These are phyloP conservation scores for Sebastiscus albofasciatus DNA, from an alignment of 2,797 vertebrate species.

Conservation along the genomic window DNA sequence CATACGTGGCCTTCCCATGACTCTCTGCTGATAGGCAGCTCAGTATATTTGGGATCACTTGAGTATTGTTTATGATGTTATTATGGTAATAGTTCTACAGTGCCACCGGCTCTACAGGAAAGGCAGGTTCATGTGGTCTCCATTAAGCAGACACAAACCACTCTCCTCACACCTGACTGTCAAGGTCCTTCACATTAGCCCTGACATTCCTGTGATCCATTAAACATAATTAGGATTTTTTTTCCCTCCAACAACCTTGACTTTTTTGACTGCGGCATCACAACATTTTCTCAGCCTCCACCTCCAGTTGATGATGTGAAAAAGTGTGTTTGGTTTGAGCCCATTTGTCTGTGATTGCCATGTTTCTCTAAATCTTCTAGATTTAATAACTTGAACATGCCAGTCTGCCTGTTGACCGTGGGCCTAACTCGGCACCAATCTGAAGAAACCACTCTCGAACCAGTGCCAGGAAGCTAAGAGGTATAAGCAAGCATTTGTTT, in stretches of 20 bases:
- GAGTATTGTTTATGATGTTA: constrained; percentile 50
- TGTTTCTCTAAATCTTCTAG: constrained; percentile 28
- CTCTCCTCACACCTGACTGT: constrained; percentile 60
- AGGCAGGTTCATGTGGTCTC: constrained; percentile 55
- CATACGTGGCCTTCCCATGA: constrained; percentile 35
- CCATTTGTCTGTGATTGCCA: constrained; percentile 18
- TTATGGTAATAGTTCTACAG: constrained; percentile 50
- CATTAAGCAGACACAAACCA: constrained; percentile 66
- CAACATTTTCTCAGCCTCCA: constrained; percentile 14
- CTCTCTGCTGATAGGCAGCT: constrained; percentile 27
- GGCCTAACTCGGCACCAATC: constrained; percentile 50
- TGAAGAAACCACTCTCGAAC: constrained; percentile 50
- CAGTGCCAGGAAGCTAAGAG: constrained; percentile 76
- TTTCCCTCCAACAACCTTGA: constrained; percentile 39
- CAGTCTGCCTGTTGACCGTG: constrained; percentile 54
- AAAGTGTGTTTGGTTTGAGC: neutral
- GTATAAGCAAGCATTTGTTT: constrained; percentile 82
- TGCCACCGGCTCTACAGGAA: constrained; percentile 2
- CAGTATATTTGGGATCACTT: constrained; percentile 51
- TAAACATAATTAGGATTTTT: constrained; percentile 55
- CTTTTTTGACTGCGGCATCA: constrained; percentile 29
- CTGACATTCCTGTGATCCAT: constrained; percentile 54
- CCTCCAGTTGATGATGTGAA: neutral
- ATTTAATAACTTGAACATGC: constrained; percentile 46
- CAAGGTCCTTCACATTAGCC: constrained; percentile 63